These are phyloP conservation scores for Myrmecophaga tridactyla DNA, from an alignment of 2,113 vertebrate genomes.

Conservation along the genomic window DNA sequence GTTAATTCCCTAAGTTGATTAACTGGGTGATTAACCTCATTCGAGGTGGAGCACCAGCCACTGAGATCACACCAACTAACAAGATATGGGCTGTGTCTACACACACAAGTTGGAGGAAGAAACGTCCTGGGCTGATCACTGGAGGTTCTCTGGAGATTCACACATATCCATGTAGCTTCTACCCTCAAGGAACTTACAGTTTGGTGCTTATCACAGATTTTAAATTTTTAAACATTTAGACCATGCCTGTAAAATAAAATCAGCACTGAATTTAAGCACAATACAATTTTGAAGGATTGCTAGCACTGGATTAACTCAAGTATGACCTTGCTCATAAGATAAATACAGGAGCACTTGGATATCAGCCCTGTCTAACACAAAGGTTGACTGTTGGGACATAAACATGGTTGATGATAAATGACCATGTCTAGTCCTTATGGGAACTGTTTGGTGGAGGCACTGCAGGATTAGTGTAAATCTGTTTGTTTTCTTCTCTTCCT, in stretches of 20 bases:
- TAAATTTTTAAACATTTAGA: neutral
- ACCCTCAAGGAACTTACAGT: neutral
- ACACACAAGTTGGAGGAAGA: neutral
- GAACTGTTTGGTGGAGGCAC: neutral
- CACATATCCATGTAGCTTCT: neutral
- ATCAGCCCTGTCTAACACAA: neutral
- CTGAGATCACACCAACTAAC: neutral
- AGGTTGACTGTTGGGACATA: neutral
- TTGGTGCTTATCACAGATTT: neutral
- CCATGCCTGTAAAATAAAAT: neutral
- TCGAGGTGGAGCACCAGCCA: neutral
- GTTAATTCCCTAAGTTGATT: neutral
- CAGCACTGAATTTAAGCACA: neutral
- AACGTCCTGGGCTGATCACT: neutral
- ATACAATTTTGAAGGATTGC: neutral
- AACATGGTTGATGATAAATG: slow-evolving; percentile 39
- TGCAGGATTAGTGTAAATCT: neutral
- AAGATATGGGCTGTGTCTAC: no score
- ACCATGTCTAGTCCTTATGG: neutral
- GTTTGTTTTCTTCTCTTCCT: slow-evolving; percentile 46
- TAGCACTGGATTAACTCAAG: neutral
- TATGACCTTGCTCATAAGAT: neutral
- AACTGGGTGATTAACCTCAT: neutral
- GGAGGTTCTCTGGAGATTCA: neutral
- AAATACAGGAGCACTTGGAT: neutral